Evolutionary conservation across 1,140 invertebrate species (phyloP), one percentile per base, ranked within the genome.

Genomic region (Neodiprion pinetum): DNA sequence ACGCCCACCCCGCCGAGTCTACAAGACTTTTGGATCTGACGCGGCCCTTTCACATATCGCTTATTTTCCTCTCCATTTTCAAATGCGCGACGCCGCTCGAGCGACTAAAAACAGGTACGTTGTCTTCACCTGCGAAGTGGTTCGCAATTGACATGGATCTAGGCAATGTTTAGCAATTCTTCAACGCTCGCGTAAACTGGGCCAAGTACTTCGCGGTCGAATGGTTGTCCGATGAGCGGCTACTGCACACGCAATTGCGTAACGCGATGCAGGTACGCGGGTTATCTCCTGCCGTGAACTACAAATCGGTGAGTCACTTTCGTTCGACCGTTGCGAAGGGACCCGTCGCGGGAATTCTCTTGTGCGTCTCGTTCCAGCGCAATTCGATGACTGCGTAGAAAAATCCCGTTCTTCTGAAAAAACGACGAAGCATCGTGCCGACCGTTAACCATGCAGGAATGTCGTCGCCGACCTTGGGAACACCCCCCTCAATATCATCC

Each of bases 141-240:
- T 61, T 61, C 0, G n/a, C 65, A 72, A 77, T 81, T 82, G 79
- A 77, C 82, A 83, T 79, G 79, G 76, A 82, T 85, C 79, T 12
- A 9, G 71, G 82, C 74, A 78, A 72, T 72, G 73, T 84, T 82
- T 80, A 85, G 81, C 81, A 81, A 82, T 81, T 78, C 75, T 80
- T 81, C 79, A 84, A 82, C 80, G 53, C 75, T 71, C 74, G 48
- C 67, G 75, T 72, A 65, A 86, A 84, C 81, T 87, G 85, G 86
- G 87, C 87, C 86, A 88, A 88, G 87, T 87, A 87, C 82, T 88
- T 78, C 49, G 77, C 73, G 73, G 72, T 72, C 73, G 76, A 79
- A 84, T 84, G 72, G 80, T 76, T 76, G 79, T 81, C 71, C 82
- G 84, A 85, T 86, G 85, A 86, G 82, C 85, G 80, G 50, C 50